Evolutionary conservation across 2,113 vertebrate genomes (phyloP).

Genomic region (Ondatra zibethicus): DNA sequence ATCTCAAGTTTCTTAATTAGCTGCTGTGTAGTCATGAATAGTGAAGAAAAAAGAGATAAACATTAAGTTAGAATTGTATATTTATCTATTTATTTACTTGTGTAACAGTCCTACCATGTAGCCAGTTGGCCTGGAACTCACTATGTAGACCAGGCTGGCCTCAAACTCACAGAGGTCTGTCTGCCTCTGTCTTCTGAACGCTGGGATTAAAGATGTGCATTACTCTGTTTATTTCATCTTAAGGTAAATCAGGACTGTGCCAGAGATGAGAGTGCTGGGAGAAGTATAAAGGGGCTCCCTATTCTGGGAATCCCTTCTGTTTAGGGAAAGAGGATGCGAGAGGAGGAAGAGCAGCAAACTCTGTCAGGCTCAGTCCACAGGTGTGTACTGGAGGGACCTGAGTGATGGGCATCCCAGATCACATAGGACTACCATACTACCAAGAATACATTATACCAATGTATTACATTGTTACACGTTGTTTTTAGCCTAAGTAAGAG

Average conservation of each 20-base stretch:
- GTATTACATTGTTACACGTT: neutral
- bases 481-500: constrained; percentile 40
- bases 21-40: neutral
- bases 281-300: constrained; percentile 28
- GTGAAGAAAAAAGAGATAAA: neutral
- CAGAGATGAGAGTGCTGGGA: neutral
- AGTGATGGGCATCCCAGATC: neutral
- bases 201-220: neutral
- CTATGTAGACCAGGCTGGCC: neutral
- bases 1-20: neutral
- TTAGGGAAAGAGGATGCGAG: neutral
- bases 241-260: constrained; percentile 14
- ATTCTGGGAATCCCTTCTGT: neutral
- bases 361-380: constrained; percentile 4
- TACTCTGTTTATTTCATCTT: constrained; percentile 3
- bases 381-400: neutral
- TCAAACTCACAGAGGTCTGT: neutral
- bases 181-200: neutral
- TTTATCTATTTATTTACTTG: neutral
- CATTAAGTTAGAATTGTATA: neutral
- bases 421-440: neutral
- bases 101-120: neutral
- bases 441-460: neutral
- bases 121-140: neutral
- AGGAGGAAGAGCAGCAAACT: constrained; percentile 3